Evolutionary conservation across 2,797 vertebrate species (phyloP), one percentile per base, ranked within the genome.

Genomic region (Bradypodion ventrale): DNA sequence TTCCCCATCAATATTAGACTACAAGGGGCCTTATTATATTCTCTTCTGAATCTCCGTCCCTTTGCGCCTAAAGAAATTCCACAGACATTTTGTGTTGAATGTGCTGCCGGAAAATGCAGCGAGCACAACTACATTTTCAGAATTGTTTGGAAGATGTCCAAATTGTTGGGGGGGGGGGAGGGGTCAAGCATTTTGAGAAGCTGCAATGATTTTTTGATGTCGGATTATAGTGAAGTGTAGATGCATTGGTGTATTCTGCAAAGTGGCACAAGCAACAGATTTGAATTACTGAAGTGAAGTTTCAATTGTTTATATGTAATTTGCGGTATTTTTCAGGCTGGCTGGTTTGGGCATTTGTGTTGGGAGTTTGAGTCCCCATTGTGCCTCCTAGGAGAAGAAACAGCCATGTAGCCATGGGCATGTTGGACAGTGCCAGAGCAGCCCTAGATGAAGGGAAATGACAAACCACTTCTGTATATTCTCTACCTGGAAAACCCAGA

Each of bases 1-100:
- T 62, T 79, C 60, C 23, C n/a, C 13, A 75, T 84, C 40, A 82
- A 23, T 56, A 9, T 0, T 23, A 9, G 6, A 87, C 40, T 90
- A 44, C 40, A 79, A 7, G 75, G 77, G 66, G 49, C 32, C 76
- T 82, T 32, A 59, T 63, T 85, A 82, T 82, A 82, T 82, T 76
- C 72, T 62, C 16, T 76, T 76, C 52, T 49, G 46, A 77, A 46
- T 10, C n/a, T 56, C 25, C 2, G 68, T 49, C 40, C 15, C 52
- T 75, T 75, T 56, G 83, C 35, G 52, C 83, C 70, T 69, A 3
- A 72, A 86, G 21, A 25, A 83, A 5, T 2, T n/a, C 19, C 3
- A 32, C 56, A 60, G 52, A 46, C 8, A n/a, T 68, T 85, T 83
- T 79, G 68, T 7, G 85, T 88, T 77, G 59, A 91, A 88, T 59